Evolutionary conservation across 2,113 vertebrate species (phyloP), one percentile per base, ranked within the genome.

Genomic region (Megaptera novaeangliae): DNA sequence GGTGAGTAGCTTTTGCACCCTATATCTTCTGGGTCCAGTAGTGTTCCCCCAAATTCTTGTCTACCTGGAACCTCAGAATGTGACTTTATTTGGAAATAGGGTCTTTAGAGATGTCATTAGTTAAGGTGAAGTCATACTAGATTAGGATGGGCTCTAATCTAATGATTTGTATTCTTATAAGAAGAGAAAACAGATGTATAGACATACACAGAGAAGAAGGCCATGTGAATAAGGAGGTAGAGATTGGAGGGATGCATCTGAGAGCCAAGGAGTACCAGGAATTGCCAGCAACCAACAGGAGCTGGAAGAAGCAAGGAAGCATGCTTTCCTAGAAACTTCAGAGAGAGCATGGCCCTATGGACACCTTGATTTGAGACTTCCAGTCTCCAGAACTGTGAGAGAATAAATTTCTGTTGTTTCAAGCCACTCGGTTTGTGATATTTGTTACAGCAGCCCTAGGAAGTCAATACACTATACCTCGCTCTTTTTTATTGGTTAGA

Each of bases 401-500:
- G 8, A 85, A 80, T 31, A 57, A 39, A 68, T 46, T 63, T 87
- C 14, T 83, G 10, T n/a, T 78, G 14, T 72, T 88, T 83, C 29
- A 91, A 83, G 36, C 15, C 31, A 15, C 41, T 20, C 0, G 17
- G 27, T 31, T 74, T 85, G 57, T 66, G 59, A 46, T 41, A 34
- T 39, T 83, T 46, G n/a, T 71, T 92, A 27, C 4, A 8, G 29
- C 2, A 41, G 20, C 27, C 5, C 12, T 66, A 63, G 52, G 57
- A 57, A 85, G 46, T 20, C 8, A 49, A 25, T 69, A 52, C 7
- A 39, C 5, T 20, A 4, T 81, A 31, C 15, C 61, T 72, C 3
- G 3, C 11, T 59, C 74, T 81, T 92, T 94, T 94, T 80, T 84
- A 91, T 75, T 75, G 77, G 14, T 95, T 94, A n/a, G 27, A 75